These are phyloP conservation scores for Ellobius talpinus DNA, from an alignment of 2,113 vertebrate species.

Conservation along the genomic window DNA sequence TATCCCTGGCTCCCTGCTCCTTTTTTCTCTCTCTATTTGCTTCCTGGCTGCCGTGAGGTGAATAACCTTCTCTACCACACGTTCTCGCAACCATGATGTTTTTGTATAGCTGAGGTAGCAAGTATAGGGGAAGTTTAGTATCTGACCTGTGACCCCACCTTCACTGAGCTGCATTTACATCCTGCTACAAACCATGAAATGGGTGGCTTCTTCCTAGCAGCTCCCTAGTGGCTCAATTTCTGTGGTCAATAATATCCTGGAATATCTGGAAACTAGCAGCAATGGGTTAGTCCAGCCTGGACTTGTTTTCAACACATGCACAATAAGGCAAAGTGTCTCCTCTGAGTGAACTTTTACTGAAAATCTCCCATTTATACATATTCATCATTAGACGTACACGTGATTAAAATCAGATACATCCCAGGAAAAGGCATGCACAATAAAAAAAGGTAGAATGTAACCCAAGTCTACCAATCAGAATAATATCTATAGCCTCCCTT, in stretches of 20 bases:
- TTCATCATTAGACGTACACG: not conserved
- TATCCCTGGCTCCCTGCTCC: not conserved
- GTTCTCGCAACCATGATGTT: not conserved
- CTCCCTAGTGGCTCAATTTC: not conserved
- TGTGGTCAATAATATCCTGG: not conserved
- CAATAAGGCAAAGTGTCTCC: not conserved
- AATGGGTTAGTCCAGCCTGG: no score
- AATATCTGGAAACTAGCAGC: not conserved
- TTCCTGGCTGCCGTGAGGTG: not conserved
- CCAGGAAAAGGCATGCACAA: not conserved
- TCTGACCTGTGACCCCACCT: not conserved
- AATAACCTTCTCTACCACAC: not conserved
- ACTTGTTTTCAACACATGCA: not conserved
- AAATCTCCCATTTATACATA: not conserved
- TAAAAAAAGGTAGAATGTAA: not conserved
- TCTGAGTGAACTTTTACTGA: not conserved
- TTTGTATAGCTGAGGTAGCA: not conserved
- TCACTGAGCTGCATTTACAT: no score
- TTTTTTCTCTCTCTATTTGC: not conserved
- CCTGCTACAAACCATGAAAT: not conserved
- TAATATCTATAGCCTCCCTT: not conserved
- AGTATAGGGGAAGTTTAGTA: not conserved
- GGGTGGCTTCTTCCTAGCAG: not conserved
- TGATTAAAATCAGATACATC: not conserved
- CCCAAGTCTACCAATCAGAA: not conserved